A percentile compares a stretch with the other conserved stretches of the same genome.
Evolutionary conservation across 2,113 vertebrate species (phyloP).

Genomic region (Hippoglossus stenolepis): DNA sequence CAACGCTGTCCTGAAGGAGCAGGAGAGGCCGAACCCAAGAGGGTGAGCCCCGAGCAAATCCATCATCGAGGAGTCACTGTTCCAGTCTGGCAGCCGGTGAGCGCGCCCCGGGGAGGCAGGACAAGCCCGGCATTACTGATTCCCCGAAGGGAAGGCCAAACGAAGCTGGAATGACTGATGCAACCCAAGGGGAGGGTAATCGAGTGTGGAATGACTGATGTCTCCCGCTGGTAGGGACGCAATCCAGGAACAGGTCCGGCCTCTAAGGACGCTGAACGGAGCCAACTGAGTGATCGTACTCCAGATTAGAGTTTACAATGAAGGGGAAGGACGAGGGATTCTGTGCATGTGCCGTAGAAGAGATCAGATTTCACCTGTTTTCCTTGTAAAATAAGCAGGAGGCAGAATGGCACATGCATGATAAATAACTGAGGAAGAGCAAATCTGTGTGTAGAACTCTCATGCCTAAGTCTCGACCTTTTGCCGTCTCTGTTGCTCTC

Average conservation of each 20-base stretch:
- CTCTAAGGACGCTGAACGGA: slow-evolving; percentile 23
- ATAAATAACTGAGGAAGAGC: not conserved
- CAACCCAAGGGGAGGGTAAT: slow-evolving; percentile 68
- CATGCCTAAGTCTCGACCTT: not conserved
- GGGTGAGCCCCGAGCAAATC: slow-evolving; percentile 63
- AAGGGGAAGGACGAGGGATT: not conserved
- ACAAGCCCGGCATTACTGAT: slow-evolving; percentile 66
- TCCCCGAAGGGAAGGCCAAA: slow-evolving; percentile 68
- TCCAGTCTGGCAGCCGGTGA: slow-evolving; percentile 59
- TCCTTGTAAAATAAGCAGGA: slow-evolving; percentile 8
- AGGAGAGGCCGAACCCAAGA: slow-evolving; percentile 38
- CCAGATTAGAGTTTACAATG: not conserved
- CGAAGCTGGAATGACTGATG: slow-evolving; percentile 72
- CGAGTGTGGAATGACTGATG: slow-evolving; percentile 68
- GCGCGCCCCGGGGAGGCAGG: slow-evolving; percentile 54
- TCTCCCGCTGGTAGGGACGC: slow-evolving; percentile 22
- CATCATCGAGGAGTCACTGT: slow-evolving; percentile 70
- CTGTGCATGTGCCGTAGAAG: not conserved
- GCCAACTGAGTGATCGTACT: slow-evolving; percentile 20
- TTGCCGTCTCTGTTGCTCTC: not conserved
- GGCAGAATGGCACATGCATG: not conserved
- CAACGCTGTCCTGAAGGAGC: slow-evolving; percentile 18
- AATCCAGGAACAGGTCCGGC: slow-evolving; percentile 26
- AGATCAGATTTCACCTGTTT: slow-evolving; percentile 9
- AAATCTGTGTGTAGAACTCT: not conserved